These are phyloP conservation scores for Oxyruncus cristatus DNA, from an alignment of 2,113 vertebrate genomes.

Conservation along the genomic window DNA sequence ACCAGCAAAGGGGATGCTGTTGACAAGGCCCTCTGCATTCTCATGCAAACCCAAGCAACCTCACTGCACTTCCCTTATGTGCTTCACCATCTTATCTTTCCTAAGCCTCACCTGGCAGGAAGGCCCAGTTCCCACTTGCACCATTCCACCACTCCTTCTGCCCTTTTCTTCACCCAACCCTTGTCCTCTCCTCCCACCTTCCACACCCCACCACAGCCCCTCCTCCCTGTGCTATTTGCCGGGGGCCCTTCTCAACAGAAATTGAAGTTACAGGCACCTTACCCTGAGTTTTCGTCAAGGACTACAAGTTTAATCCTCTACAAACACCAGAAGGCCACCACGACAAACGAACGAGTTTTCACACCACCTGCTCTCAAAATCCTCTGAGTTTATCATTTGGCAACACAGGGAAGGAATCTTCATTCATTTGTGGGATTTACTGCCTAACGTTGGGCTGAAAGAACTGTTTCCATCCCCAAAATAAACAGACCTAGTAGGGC, in stretches of 20 bases:
- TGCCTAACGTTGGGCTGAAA: background rate
- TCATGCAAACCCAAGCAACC: background rate
- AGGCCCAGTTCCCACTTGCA: background rate
- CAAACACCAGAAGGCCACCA: background rate
- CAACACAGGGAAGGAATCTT: background rate
- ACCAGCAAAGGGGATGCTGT: background rate
- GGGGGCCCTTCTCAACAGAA: background rate
- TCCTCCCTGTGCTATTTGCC: background rate
- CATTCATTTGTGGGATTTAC: accelerated
- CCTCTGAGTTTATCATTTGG: background rate
- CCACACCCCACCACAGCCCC: background rate
- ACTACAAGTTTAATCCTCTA: background rate
- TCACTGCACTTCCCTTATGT: background rate
- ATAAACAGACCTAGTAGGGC: background rate
- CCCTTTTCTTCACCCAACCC: background rate
- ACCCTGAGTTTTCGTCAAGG: background rate
- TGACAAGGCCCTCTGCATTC: background rate
- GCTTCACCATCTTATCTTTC: background rate
- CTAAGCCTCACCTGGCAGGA: background rate
- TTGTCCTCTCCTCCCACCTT: background rate
- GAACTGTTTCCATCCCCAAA: background rate
- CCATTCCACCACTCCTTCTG: background rate
- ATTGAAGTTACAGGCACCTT: background rate
- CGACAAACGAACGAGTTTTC: background rate
- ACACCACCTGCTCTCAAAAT: background rate